Percentiles rank a stretch among this genome's conserved stretches.
phyloP scores from a whole-genome alignment of 2,888 invertebrate species.

The Conomelus anceps region DNA sequence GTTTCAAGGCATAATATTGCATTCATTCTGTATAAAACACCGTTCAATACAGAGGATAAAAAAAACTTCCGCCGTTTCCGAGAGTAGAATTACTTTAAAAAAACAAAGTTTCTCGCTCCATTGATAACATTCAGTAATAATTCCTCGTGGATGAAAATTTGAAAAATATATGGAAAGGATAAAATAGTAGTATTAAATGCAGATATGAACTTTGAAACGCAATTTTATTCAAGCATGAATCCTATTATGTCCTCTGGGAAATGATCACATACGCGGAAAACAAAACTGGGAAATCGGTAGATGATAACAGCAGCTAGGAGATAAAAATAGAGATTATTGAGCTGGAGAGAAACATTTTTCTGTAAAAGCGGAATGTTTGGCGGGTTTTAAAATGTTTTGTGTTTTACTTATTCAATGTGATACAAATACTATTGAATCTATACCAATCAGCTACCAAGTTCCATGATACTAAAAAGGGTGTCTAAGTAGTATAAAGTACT shows the following conservation, averaged over 20 bases:
- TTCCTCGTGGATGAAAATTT: no score
- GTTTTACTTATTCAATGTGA: background rate
- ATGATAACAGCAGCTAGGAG: background rate
- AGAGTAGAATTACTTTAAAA: no score
- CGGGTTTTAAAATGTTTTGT: no score
- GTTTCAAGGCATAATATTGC: no score
- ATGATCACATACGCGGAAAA: background rate
- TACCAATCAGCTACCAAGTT: background rate
- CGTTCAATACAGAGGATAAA: no score
- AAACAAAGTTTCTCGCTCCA: background rate
- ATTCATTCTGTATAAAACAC: no score
- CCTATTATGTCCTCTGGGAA: background rate
- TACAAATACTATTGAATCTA: background rate
- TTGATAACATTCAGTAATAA: no score
- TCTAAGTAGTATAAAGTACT: background rate
- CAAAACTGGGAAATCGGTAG: background rate
- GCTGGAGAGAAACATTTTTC: background rate
- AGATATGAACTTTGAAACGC: background rate
- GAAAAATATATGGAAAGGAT: background rate
- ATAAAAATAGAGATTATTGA: background rate
- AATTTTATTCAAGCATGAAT: background rate
- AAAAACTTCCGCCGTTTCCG: no score
- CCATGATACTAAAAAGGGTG: background rate
- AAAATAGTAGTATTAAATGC: background rate
- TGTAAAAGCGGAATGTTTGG: background rate